These are phyloP conservation scores for Aphelenchoides bicaudatus DNA, from an alignment of 2,888 invertebrate genomes.

Conservation along the genomic window DNA sequence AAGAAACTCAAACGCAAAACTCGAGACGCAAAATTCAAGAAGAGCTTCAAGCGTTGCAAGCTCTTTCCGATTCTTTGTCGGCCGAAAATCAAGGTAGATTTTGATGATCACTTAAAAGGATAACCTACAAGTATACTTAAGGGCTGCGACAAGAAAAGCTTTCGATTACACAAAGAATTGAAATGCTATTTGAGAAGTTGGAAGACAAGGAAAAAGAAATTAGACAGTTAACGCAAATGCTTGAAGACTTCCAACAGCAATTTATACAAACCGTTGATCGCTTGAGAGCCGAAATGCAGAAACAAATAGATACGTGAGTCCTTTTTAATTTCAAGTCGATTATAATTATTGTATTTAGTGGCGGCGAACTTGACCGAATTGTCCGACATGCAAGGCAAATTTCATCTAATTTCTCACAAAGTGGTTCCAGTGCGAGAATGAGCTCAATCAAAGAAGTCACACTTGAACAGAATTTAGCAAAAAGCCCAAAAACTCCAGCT, in stretches of 20 bases:
- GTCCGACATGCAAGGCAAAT: constrained; percentile 29
- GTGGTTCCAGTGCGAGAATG: too few relatives aligned
- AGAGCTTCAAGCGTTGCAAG: constrained; percentile 54
- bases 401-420: neutral
- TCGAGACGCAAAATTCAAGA: constrained; percentile 43
- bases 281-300: constrained; percentile 22
- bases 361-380: constrained; percentile 25
- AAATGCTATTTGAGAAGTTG: neutral
- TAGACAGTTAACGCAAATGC: constrained; percentile 15
- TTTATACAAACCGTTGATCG: constrained; percentile 25
- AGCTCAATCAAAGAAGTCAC: too few relatives aligned
- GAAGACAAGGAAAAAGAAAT: constrained; percentile 22
- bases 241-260: constrained; percentile 30
- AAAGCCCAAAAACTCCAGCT: neutral
- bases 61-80: constrained; percentile 42
- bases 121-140: constrained; percentile 14
- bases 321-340: neutral
- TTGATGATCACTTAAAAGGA: constrained; percentile 54
- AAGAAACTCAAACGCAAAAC: constrained; percentile 36
- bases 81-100: constrained; percentile 50
- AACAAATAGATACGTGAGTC: constrained; percentile 26
- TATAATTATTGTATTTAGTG: constrained; percentile 16
- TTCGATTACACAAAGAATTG: constrained; percentile 6
- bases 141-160: constrained; percentile 20
- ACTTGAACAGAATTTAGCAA: too few relatives aligned